Percentiles rank a stretch among this genome's conserved stretches.
Evolutionary conservation across 2,797 vertebrate genomes (phyloP).

Genomic region (Artibeus jamaicensis): DNA sequence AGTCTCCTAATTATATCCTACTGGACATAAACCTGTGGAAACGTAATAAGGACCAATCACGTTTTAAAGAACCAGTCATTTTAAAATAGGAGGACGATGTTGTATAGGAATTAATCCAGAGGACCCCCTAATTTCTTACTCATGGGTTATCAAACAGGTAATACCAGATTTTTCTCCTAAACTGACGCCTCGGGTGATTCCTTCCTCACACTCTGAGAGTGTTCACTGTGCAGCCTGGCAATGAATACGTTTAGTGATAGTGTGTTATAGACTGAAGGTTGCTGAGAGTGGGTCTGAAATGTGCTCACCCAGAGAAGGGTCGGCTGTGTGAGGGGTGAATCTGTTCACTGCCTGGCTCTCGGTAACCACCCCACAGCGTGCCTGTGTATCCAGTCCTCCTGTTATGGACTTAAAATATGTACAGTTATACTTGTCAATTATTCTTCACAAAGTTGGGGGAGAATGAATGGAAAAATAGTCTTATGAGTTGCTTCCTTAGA

Average conservation of each 20-base stretch:
- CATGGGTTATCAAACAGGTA: background rate
- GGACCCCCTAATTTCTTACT: background rate
- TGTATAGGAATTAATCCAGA: background rate
- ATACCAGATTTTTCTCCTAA: background rate
- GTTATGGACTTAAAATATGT: background rate
- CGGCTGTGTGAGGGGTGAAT: background rate
- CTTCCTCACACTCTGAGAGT: background rate
- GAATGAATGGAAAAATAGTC: background rate
- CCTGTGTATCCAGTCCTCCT: background rate
- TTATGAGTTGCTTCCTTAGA: background rate
- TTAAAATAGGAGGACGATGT: background rate
- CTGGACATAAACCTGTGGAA: conserved; percentile 8
- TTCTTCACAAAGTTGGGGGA: background rate
- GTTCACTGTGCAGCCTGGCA: background rate
- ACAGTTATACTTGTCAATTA: background rate
- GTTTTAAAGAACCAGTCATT: conserved; percentile 20
- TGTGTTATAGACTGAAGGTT: background rate
- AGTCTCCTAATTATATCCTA: background rate
- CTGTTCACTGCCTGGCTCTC: background rate
- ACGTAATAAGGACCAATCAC: background rate
- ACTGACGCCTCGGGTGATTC: background rate
- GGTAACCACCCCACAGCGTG: background rate
- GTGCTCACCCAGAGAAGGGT: background rate
- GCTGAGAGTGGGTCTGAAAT: background rate
- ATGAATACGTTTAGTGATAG: background rate